phyloP scores from a whole-genome alignment of 2,113 vertebrate species.

The Albula glossodonta region DNA sequence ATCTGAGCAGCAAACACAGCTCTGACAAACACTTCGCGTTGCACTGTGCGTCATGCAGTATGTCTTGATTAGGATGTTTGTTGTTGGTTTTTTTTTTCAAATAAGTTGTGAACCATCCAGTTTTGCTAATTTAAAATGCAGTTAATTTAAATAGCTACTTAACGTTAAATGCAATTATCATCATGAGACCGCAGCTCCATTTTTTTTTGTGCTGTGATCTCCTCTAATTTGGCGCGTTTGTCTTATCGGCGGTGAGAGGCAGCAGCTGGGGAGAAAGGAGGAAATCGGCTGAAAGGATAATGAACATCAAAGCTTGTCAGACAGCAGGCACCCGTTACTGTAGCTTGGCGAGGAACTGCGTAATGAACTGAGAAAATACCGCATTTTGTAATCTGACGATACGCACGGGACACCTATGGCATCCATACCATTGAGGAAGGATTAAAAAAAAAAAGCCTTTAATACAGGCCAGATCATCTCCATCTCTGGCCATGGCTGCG shows the following conservation, averaged over 20 bases:
- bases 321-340: constrained; percentile 58
- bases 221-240: constrained; percentile 53
- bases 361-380: constrained; percentile 67
- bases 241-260: constrained; percentile 55
- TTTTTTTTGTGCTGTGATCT: constrained; percentile 47
- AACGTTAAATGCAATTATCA: constrained; percentile 64
- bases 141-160: constrained; percentile 62
- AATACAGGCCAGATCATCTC: neutral
- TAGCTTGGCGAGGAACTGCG: constrained; percentile 63
- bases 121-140: constrained; percentile 58
- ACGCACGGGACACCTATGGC: constrained; percentile 33
- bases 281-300: constrained; percentile 59
- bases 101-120: constrained; percentile 46
- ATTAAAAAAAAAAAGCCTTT: neutral
- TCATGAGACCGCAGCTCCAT: constrained; percentile 51
- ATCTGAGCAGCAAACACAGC: neutral
- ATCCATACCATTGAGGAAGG: constrained; percentile 42
- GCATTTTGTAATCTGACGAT: constrained; percentile 52
- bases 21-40: neutral
- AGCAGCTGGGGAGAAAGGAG: constrained; percentile 40
- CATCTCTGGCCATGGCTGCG: neutral
- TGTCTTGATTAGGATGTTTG: neutral
- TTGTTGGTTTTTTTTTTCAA: neutral
- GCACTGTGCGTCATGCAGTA: neutral
- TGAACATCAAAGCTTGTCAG: constrained; percentile 66